Evolutionary conservation across 2,888 invertebrate genomes (phyloP).

Genomic region (Nebria salina): DNA sequence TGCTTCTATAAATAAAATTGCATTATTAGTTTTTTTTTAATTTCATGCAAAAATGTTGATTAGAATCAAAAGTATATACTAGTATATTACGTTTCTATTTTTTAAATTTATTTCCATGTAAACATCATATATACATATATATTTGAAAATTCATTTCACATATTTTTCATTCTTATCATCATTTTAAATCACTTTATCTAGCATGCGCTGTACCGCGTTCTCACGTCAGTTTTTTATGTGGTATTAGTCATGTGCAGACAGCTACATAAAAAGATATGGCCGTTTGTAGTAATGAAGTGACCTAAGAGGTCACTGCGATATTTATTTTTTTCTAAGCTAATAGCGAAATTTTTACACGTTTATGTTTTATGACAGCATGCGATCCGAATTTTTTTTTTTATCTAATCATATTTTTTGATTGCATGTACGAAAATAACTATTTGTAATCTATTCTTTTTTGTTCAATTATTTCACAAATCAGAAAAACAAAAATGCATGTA

Average conservation of each 20-base stretch:
- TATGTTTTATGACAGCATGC: not conserved
- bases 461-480: not conserved
- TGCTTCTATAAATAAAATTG: not conserved
- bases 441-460: not conserved
- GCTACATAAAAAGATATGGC: not conserved
- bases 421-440: not conserved
- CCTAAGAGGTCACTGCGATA: not conserved
- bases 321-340: not conserved
- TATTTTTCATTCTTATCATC: conserved; percentile 5
- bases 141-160: conserved; percentile 2
- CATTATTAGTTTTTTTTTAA: conserved; percentile 5
- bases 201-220: not conserved
- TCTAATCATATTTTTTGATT: not conserved
- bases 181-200: conserved; percentile 5
- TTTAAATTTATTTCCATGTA: not conserved
- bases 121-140: not conserved
- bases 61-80: conserved; percentile 1
- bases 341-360: not conserved
- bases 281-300: conserved; percentile 14
- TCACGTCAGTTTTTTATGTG: conserved; percentile 13
- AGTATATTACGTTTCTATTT: not conserved
- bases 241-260: conserved; percentile 16
- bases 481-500: not conserved
- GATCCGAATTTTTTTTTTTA: not conserved
- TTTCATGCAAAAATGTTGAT: conserved; percentile 12